These are phyloP conservation scores for Hypercompe scribonia DNA, from an alignment of 2,888 invertebrate species.

Conservation along the genomic window DNA sequence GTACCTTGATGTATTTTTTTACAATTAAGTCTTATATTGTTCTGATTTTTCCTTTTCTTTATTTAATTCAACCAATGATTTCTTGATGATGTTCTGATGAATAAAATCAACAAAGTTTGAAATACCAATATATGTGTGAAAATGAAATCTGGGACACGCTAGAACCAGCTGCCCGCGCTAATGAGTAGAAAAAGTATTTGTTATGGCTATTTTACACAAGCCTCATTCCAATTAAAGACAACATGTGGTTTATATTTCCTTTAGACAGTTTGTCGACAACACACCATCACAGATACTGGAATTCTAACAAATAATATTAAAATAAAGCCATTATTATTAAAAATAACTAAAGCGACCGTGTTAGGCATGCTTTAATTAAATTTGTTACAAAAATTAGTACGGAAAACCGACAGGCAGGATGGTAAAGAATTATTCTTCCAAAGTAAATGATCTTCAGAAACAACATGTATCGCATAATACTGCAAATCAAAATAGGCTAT, in stretches of 20 bases:
- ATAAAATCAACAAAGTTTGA: conserved; percentile 12
- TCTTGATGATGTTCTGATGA: neutral
- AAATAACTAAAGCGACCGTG: neutral
- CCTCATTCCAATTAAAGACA: conserved; percentile 13
- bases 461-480: no score
- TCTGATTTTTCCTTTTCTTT: neutral
- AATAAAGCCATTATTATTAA: conserved; percentile 10
- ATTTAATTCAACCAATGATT: conserved; percentile 9
- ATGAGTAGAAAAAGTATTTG: neutral
- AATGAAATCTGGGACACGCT: neutral
- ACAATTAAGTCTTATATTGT: neutral
- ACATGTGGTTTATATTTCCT: neutral
- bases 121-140: conserved; percentile 4
- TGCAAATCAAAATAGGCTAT: no score
- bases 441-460: no score
- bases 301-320: conserved; percentile 7
- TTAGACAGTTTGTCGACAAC: conserved; percentile 14
- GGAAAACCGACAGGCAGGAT: no score
- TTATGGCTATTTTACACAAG: neutral
- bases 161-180: neutral
- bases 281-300: conserved; percentile 11
- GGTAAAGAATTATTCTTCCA: no score
- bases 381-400: no score
- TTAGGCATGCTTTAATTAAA: no score
- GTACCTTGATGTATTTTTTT: neutral